Conservation (phyloP, 2,113 vertebrate genomes). For the Tapirus terrestris region DNA sequence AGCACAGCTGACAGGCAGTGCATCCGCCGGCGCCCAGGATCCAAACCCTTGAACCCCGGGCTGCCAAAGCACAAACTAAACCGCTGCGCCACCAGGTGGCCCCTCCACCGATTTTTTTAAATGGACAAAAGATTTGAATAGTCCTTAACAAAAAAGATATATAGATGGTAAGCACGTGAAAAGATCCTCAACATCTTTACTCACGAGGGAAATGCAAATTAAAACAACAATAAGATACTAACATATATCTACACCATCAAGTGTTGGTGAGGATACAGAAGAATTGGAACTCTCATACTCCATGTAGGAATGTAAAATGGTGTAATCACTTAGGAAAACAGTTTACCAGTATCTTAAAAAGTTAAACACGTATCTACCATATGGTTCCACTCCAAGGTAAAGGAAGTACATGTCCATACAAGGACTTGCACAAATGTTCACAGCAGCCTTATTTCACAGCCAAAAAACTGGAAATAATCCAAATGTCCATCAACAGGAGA, state of each 20-base stretch:
- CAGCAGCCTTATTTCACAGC: neutral
- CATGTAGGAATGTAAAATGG: neutral
- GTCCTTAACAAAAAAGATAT: neutral
- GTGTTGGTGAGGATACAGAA: neutral
- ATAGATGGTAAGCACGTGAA: neutral
- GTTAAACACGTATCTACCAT: neutral
- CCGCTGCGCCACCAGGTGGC: too few species aligned
- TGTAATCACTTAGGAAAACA: neutral
- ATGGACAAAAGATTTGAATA: neutral
- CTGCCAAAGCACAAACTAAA: too few species aligned
- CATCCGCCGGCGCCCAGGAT: too few species aligned
- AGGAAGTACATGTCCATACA: neutral
- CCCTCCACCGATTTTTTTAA: neutral
- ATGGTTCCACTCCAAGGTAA: neutral
- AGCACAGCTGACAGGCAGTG: too few species aligned
- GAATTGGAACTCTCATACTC: neutral
- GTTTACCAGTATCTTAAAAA: neutral
- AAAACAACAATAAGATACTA: neutral
- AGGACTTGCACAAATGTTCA: neutral
- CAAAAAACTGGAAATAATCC: neutral
- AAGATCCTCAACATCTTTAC: neutral
- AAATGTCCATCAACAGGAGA: neutral
- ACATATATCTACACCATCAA: neutral
- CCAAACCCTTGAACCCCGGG: too few species aligned
- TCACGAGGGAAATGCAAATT: neutral